Evolutionary conservation across 1,140 invertebrate species (phyloP).

Genomic region (Calosoma granatense): DNA sequence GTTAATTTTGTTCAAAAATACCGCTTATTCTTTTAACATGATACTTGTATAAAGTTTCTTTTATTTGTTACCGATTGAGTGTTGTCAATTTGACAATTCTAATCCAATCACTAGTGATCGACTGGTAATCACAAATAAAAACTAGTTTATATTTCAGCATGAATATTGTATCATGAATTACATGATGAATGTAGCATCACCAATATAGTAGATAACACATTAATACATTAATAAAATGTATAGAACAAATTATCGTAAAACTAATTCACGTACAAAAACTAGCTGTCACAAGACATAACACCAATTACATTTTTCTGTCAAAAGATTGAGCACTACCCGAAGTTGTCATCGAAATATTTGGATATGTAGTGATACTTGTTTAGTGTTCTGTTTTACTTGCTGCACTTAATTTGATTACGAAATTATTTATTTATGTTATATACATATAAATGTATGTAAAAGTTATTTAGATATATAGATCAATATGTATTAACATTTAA

Average conservation of each 20-base stretch:
- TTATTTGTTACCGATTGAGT: not conserved
- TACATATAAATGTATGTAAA: too few relatives aligned
- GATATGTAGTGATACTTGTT: too few relatives aligned
- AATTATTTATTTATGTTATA: too few relatives aligned
- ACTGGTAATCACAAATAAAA: not conserved
- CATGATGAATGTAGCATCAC: too few relatives aligned
- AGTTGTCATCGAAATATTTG: too few relatives aligned
- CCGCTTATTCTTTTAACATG: not conserved
- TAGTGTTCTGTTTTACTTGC: too few relatives aligned
- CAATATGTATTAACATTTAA: too few relatives aligned
- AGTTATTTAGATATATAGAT: too few relatives aligned
- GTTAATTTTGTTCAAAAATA: conserved; percentile 11
- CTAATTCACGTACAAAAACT: not conserved
- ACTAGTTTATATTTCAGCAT: not conserved
- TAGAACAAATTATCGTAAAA: not conserved
- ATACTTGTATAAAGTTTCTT: not conserved
- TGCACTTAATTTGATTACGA: too few relatives aligned
- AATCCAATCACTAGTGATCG: not conserved
- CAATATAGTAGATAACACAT: too few relatives aligned
- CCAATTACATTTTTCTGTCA: too few relatives aligned
- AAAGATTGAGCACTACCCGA: too few relatives aligned
- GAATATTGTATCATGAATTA: not conserved
- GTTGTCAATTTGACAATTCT: not conserved
- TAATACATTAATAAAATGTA: not conserved
- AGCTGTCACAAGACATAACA: not conserved